A percentile compares a stretch with the other conserved stretches of the same genome.
These are phyloP conservation scores for Strigops habroptila DNA, from an alignment of 2,113 vertebrate genomes.

Conservation along the genomic window DNA sequence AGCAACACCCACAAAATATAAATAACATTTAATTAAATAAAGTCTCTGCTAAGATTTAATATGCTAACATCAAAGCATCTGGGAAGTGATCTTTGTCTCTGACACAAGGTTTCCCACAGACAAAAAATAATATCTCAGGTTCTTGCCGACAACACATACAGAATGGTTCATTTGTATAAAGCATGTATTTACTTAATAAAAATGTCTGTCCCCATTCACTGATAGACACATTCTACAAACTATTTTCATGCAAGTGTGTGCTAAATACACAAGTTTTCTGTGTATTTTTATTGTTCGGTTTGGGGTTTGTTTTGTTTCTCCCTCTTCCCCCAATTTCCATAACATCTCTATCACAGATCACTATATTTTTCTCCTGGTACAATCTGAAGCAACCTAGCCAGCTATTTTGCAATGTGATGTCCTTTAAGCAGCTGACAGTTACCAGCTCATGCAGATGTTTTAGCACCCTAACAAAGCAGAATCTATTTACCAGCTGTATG, in stretches of 20 bases:
- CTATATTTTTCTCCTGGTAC: not conserved
- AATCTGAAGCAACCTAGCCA: not conserved
- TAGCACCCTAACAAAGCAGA: not conserved
- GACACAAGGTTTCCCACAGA: slow-evolving; percentile 50
- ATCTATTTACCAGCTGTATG: not conserved
- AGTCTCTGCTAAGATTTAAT: slow-evolving; percentile 31
- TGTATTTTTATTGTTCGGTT: not conserved
- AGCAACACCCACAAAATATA: slow-evolving; percentile 40
- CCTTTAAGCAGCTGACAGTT: not conserved
- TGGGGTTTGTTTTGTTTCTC: not conserved
- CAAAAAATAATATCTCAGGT: slow-evolving; percentile 10
- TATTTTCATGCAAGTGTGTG: not conserved
- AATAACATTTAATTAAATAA: slow-evolving; percentile 56
- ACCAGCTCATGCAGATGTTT: not conserved
- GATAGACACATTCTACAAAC: not conserved
- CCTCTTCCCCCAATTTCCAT: not conserved
- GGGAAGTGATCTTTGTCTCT: slow-evolving; percentile 54
- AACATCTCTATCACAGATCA: not conserved
- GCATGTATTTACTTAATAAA: not conserved
- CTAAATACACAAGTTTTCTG: not conserved
- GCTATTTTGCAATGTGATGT: not conserved
- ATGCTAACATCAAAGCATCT: slow-evolving; percentile 49
- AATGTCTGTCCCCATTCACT: not conserved
- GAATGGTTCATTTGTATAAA: not conserved
- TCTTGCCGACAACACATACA: not conserved